phyloP scores from a whole-genome alignment of 2,888 invertebrate genomes.

The Hirtodrosophila cameraria region DNA sequence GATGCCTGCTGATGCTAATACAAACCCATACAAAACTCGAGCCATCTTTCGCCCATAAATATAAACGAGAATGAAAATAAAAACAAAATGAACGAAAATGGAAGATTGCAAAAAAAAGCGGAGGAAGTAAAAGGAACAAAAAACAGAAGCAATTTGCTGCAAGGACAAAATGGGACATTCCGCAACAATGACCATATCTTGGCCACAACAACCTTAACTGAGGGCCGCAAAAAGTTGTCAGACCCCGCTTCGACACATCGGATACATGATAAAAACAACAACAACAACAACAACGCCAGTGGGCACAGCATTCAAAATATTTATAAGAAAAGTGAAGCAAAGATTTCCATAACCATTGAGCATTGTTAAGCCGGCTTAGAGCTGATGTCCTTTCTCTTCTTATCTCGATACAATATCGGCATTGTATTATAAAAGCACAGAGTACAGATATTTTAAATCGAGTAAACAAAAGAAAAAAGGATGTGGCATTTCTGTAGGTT shows the following conservation, averaged over 20 bases:
- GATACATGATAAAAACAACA: slow-evolving; percentile 42
- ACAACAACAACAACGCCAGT: slow-evolving; percentile 5
- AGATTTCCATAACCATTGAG: slow-evolving; percentile 46
- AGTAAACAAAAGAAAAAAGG: neutral
- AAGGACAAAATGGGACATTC: slow-evolving; percentile 70
- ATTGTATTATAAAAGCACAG: slow-evolving; percentile 6
- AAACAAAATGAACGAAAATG: slow-evolving; percentile 31
- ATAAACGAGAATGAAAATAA: slow-evolving; percentile 45
- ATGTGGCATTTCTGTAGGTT: slow-evolving; percentile 1
- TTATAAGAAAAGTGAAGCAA: slow-evolving; percentile 26
- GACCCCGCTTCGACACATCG: slow-evolving; percentile 41
- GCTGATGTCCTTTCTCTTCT: slow-evolving; percentile 16
- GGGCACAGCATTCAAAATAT: slow-evolving; percentile 3
- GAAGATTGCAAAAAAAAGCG: slow-evolving; percentile 33
- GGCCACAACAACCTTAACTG: slow-evolving; percentile 32
- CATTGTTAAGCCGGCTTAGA: slow-evolving; percentile 27
- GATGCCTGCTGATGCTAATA: slow-evolving; percentile 2
- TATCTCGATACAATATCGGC: slow-evolving; percentile 1
- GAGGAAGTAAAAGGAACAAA: slow-evolving; percentile 22
- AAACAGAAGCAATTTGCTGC: slow-evolving; percentile 66
- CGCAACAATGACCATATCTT: slow-evolving; percentile 65
- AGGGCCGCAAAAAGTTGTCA: slow-evolving; percentile 45
- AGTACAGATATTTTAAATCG: slow-evolving; percentile 16
- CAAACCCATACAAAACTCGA: slow-evolving; percentile 5
- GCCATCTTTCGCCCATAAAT: slow-evolving; percentile 20